phyloP scores from a whole-genome alignment of 2,797 vertebrate species.

The Falco cherrug region DNA sequence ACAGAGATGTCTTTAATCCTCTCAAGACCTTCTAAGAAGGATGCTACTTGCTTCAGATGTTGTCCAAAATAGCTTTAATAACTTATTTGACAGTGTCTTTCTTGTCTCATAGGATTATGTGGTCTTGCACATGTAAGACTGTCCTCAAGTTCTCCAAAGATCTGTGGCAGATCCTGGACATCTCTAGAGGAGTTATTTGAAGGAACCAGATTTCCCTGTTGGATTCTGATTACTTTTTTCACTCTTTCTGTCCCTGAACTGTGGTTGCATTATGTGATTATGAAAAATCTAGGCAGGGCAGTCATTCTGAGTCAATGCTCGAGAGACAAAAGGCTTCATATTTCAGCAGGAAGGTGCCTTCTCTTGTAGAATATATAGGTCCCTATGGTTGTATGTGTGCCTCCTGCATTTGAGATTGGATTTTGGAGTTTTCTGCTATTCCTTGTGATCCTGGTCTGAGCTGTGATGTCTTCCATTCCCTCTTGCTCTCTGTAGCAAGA shows the following conservation, averaged over 20 bases:
- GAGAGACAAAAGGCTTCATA: background rate
- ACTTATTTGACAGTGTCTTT: constrained; percentile 19
- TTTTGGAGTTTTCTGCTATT: background rate
- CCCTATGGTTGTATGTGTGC: background rate
- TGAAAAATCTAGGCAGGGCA: background rate
- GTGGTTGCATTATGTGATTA: background rate
- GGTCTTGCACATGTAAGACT: background rate
- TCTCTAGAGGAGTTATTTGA: background rate
- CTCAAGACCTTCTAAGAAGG: constrained; percentile 55
- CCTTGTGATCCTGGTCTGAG: background rate
- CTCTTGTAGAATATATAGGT: background rate
- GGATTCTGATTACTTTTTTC: background rate
- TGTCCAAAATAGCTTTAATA: constrained; percentile 36
- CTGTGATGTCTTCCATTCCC: background rate
- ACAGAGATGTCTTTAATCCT: constrained; percentile 44
- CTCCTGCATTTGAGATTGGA: background rate
- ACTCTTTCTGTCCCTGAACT: background rate
- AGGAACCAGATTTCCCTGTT: background rate
- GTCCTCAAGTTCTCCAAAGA: constrained; percentile 14
- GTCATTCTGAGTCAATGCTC: background rate
- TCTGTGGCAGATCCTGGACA: background rate
- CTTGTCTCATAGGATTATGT: background rate
- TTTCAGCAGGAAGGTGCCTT: background rate
- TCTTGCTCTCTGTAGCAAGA: background rate
- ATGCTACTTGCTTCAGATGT: background rate